Conservation (phyloP, 1,140 invertebrate species). For the Caenorhabditis brenneri region DNA sequence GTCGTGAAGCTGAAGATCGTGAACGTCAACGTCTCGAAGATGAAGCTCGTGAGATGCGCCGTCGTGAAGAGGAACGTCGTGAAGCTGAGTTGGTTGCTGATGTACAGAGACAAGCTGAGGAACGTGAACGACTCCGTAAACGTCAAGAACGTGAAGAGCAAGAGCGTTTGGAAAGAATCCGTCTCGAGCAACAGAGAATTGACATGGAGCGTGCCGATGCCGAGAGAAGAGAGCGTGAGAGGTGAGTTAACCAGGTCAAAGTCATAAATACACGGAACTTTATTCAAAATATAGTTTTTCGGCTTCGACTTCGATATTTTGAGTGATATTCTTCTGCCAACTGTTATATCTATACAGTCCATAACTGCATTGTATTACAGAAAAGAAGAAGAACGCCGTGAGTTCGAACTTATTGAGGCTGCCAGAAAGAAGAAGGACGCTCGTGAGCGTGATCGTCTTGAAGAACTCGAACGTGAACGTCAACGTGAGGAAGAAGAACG, state of each 20-base stretch:
- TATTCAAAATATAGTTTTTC: too few species aligned
- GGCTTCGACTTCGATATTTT: too few species aligned
- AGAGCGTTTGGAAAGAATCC: conserved; percentile 58
- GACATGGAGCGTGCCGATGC: conserved; percentile 58
- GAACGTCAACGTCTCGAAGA: conserved; percentile 62
- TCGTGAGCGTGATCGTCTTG: conserved; percentile 57
- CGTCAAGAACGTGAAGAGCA: conserved; percentile 51
- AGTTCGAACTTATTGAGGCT: conserved; percentile 61
- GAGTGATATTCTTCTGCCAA: too few species aligned
- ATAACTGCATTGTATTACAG: background rate
- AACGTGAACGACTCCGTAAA: conserved; percentile 57
- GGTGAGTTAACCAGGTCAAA: too few species aligned
- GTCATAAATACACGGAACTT: too few species aligned
- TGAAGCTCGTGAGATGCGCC: conserved; percentile 53
- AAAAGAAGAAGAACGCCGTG: conserved; percentile 61
- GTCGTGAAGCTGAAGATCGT: conserved; percentile 62
- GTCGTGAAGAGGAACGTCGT: conserved; percentile 59
- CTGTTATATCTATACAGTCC: too few species aligned
- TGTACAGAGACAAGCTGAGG: conserved; percentile 48
- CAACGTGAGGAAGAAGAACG: conserved; percentile 42
- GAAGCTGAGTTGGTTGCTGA: conserved; percentile 57
- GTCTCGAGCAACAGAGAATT: conserved; percentile 65
- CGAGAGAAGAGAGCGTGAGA: conserved; percentile 65
- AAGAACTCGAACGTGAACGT: conserved; percentile 46
- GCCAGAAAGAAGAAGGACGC: conserved; percentile 54